These are phyloP conservation scores for Drosophila lacteicornis DNA, from an alignment of 1,140 invertebrate species.

Conservation along the genomic window DNA sequence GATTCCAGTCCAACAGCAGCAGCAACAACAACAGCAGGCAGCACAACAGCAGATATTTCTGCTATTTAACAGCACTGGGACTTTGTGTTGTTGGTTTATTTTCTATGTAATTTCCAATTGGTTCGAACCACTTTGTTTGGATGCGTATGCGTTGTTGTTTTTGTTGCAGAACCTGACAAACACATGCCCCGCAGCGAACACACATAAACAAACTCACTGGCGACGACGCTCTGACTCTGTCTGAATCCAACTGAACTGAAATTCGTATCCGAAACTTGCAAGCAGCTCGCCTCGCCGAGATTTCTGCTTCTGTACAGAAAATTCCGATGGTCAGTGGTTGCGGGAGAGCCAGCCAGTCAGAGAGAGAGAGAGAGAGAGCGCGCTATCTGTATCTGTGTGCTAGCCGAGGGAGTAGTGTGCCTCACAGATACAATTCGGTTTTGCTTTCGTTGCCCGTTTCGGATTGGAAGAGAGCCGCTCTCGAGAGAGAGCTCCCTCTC, in stretches of 20 bases:
- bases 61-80: conserved; percentile 19
- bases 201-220: conserved; percentile 82
- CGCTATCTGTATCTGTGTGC: conserved; percentile 23
- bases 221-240: conserved; percentile 78
- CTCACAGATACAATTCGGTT: conserved; percentile 56
- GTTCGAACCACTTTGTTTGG: conserved; percentile 48
- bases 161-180: conserved; percentile 44
- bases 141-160: conserved; percentile 34
- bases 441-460: conserved; percentile 69
- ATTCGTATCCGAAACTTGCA: conserved; percentile 62
- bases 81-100: conserved; percentile 11
- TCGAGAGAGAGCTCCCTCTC: conserved; percentile 5
- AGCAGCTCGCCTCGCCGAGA: conserved; percentile 52
- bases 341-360: conserved; percentile 14
- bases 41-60: conserved; percentile 2
- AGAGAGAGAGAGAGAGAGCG: conserved; percentile 20
- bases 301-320: conserved; percentile 72
- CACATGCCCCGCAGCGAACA: conserved; percentile 44
- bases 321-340: conserved; percentile 80
- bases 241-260: conserved; percentile 81
- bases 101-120: conserved; percentile 26
- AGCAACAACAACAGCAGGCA: conserved; percentile 29
- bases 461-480: conserved; percentile 42
- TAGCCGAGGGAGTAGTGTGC: conserved; percentile 11
- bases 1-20: conserved; percentile 32